phyloP scores from a whole-genome alignment of 2,113 vertebrate genomes.

The Egretta garzetta region DNA sequence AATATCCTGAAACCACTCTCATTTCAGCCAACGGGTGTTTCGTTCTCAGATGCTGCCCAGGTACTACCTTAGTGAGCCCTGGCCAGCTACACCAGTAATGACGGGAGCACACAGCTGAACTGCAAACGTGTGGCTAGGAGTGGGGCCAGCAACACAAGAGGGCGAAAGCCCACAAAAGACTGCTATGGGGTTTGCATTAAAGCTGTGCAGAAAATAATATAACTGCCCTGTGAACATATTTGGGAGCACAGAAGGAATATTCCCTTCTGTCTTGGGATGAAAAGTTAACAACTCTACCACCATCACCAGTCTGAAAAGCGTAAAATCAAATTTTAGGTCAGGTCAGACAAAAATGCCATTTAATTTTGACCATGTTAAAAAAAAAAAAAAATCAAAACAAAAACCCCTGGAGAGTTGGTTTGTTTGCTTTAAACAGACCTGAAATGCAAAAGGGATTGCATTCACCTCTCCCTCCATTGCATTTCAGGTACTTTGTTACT shows the following conservation, averaged over 20 bases:
- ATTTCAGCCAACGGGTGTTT: rapidly evolving
- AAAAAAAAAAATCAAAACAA: not conserved
- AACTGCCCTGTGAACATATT: not conserved
- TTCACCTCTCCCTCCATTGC: not conserved
- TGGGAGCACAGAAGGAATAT: not conserved
- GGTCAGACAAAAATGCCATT: not conserved
- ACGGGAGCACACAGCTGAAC: not conserved
- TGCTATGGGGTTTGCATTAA: rapidly evolving
- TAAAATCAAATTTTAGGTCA: not conserved
- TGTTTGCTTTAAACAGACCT: not conserved
- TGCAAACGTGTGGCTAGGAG: not conserved
- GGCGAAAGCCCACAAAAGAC: not conserved
- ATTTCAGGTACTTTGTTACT: not conserved
- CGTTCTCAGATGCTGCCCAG: not conserved
- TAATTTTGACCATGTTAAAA: not conserved
- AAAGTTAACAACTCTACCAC: not conserved
- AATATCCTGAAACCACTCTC: not conserved
- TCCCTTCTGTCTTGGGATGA: not conserved
- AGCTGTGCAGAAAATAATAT: not conserved
- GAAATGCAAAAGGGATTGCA: not conserved
- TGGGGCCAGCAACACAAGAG: not conserved
- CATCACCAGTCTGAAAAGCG: not conserved
- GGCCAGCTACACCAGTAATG: not conserved
- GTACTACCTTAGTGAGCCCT: not conserved
- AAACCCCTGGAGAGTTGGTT: not conserved